Evolutionary conservation across 2,113 vertebrate genomes (phyloP).

Genomic region (Grammomys surdaster): DNA sequence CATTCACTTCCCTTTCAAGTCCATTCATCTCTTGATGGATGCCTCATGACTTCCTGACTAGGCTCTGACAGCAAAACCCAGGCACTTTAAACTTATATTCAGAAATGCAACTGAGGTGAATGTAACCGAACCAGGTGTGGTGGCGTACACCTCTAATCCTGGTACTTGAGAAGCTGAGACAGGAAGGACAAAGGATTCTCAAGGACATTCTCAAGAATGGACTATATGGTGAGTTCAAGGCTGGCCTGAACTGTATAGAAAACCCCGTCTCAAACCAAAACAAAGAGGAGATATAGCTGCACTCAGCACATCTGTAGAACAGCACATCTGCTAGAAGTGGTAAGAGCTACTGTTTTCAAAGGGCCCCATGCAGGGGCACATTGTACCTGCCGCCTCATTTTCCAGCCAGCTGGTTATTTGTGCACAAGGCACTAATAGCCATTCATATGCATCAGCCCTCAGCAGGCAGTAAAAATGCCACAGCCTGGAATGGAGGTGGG

Average conservation of each 20-base stretch:
- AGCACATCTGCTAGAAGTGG: background rate
- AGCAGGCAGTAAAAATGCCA: constrained; percentile 33
- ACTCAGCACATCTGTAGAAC: background rate
- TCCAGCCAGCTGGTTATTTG: background rate
- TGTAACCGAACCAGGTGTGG: background rate
- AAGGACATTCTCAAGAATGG: too few relatives aligned
- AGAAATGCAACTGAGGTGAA: background rate
- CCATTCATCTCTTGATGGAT: background rate
- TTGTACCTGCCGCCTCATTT: background rate
- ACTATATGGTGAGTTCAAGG: background rate
- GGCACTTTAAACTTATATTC: background rate
- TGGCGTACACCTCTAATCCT: background rate
- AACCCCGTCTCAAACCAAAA: background rate
- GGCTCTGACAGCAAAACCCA: background rate
- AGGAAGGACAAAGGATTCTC: background rate
- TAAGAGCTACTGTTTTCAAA: background rate
- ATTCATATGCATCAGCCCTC: background rate
- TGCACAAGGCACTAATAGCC: background rate
- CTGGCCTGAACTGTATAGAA: background rate
- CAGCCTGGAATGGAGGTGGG: background rate
- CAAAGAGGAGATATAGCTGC: background rate
- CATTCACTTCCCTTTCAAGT: background rate
- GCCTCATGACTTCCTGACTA: background rate
- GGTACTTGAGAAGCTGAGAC: background rate
- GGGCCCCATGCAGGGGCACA: too few relatives aligned